These are phyloP conservation scores for Coremacera marginata DNA, from an alignment of 2,888 invertebrate species.

Conservation along the genomic window DNA sequence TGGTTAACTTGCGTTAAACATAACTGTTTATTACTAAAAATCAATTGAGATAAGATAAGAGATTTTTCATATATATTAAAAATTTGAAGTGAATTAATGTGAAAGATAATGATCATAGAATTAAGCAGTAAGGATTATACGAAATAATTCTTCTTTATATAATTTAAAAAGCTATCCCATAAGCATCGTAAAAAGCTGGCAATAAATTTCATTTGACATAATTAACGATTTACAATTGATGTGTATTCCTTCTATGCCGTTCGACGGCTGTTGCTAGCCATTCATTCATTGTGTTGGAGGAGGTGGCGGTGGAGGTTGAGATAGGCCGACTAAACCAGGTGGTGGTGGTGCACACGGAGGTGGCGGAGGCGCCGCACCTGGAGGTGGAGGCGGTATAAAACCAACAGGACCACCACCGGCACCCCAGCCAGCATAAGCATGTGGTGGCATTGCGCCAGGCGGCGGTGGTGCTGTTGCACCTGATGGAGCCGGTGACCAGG, in stretches of 20 bases:
- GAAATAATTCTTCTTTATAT: no score
- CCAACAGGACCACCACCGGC: constrained; percentile 52
- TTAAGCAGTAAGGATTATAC: no score
- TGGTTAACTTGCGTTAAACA: no score
- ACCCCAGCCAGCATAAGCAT: constrained; percentile 60
- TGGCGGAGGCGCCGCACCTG: constrained; percentile 71
- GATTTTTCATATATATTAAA: no score
- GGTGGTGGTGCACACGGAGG: constrained; percentile 72
- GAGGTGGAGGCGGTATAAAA: constrained; percentile 61
- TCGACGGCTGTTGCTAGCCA: neutral
- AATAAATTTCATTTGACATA: no score
- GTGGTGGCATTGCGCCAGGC: constrained; percentile 57
- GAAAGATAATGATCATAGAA: no score
- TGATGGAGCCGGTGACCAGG: constrained; percentile 63
- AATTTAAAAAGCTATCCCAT: no score
- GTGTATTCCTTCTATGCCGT: neutral
- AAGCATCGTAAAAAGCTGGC: no score
- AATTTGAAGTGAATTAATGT: no score
- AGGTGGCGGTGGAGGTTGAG: constrained; percentile 79
- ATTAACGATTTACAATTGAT: constrained; percentile 16
- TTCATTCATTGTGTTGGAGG: constrained; percentile 68
- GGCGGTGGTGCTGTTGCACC: constrained; percentile 46
- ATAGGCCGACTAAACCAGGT: constrained; percentile 70
- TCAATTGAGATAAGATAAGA: no score
- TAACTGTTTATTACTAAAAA: no score